Base-by-base conservation (phyloP, 2,888 invertebrate species). In the Thereva nobilitata region DNA sequence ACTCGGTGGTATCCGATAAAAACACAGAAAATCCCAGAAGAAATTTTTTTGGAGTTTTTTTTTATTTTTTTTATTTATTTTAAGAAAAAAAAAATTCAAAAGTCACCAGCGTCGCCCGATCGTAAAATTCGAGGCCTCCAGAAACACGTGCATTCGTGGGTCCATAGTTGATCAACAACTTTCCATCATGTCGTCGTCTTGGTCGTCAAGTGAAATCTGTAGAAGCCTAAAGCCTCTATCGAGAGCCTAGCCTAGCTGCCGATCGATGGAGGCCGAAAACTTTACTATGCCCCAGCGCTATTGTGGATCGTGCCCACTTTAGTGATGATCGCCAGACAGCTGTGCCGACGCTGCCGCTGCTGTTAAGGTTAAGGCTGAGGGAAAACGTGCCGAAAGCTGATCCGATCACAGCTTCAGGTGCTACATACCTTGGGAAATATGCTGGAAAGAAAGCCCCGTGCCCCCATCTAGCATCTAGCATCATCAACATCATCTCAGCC, bases 151-250 rank as follows among this genome's bases (percentile, higher is more conserved):
- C 61, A 61, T 61, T 61, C 9, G 40, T 44, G 52, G 23, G 23
- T 23, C 23, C 23, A 53, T 52, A 64, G 53, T 64, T 53, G 64
- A 64, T 64, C 52, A 64, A 64, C 64, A 64, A 64, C 64, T 64
- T 64, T 64, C 64, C 64, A 64, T 64, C 64, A 64, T 64, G 52
- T 64, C 64, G 23, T 23, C 23, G 23, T 23, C 23, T 23, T 23
- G 23, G 23, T 23, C 23, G 53, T 64, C 64, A 64, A 64, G 64
- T 64, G 64, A 64, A 64, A 64, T 53, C 64, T 53, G 10, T 53
- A 44, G 38, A 52, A 50, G 53, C 38, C 53, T 40, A 23, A 10
- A 10, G 6, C n/a, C 12, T 38, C 8, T 8, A 35, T 23, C 1
- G 53, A 40, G 53, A 4, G 23, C 34, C 6, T 34, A 50, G 50